These are phyloP conservation scores for Tragelaphus oryx DNA, from an alignment of 2,797 vertebrate genomes.

Conservation along the genomic window DNA sequence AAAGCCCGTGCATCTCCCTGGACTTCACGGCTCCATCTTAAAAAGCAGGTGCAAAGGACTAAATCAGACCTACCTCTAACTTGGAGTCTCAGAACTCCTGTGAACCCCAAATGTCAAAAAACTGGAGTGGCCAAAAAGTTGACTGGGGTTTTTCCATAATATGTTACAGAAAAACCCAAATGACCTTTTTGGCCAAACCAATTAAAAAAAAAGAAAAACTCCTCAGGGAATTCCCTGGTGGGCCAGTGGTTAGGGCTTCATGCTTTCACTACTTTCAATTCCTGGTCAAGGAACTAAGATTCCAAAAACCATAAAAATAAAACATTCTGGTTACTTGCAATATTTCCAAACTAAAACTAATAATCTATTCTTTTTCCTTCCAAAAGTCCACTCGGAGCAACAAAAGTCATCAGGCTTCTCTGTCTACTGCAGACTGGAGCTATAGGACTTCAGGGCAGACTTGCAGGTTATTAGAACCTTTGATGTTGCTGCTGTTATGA, in stretches of 20 bases:
- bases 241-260: background rate
- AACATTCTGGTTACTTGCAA: background rate
- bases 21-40: background rate
- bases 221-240: background rate
- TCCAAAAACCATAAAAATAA: background rate
- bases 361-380: background rate
- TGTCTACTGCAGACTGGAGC: background rate
- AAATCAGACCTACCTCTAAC: background rate
- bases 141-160: background rate
- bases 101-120: background rate
- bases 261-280: background rate
- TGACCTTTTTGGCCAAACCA: background rate
- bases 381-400: background rate
- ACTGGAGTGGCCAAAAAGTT: background rate
- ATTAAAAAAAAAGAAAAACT: background rate
- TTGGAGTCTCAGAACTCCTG: background rate
- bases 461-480: background rate
- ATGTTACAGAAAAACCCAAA: background rate
- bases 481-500: background rate
- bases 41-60: background rate
- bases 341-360: conserved; percentile 11
- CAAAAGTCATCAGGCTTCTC: background rate
- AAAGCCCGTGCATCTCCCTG: background rate
- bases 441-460: background rate
- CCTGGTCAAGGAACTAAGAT: background rate